Percentiles rank a stretch among this genome's conserved stretches.
phyloP scores from a whole-genome alignment of 2,113 vertebrate genomes.

The Cromileptes altivelis region DNA sequence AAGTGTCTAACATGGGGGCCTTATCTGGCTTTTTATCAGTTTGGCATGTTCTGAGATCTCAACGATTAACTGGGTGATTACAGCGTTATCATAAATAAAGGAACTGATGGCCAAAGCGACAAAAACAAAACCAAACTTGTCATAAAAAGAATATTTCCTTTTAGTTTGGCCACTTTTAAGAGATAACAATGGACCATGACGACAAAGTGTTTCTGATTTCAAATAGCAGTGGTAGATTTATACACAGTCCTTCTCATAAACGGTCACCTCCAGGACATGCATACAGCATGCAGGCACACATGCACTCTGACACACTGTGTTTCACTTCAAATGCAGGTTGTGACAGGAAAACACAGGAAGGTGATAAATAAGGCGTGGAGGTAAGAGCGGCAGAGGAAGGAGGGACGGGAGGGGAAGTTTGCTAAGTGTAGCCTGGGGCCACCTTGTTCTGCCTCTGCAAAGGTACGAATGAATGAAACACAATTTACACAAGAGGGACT shows the following conservation, averaged over 20 bases:
- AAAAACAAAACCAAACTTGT: not conserved
- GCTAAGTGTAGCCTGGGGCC: conserved; percentile 57
- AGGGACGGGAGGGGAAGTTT: conserved; percentile 14
- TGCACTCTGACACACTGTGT: not conserved
- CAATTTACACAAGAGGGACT: conserved; percentile 61
- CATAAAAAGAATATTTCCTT: not conserved
- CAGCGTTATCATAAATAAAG: not conserved
- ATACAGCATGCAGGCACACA: conserved; percentile 9
- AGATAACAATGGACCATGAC: not conserved
- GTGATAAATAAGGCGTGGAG: conserved; percentile 47
- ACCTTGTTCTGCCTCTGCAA: conserved; percentile 38
- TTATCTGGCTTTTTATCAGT: no score
- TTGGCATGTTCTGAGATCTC: not conserved
- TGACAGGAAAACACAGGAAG: conserved; percentile 59
- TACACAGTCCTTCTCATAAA: not conserved
- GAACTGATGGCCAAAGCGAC: not conserved
- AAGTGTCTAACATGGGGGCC: not conserved
- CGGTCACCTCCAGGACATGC: not conserved
- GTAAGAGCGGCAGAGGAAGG: not conserved
- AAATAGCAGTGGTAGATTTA: not conserved
- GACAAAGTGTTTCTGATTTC: not conserved
- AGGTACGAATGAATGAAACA: conserved; percentile 45
- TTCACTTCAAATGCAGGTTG: conserved; percentile 38
- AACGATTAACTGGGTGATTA: not conserved
- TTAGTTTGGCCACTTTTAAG: not conserved